Evolutionary conservation across 1,140 invertebrate genomes (phyloP).

Genomic region (Tachypleus tridentatus): DNA sequence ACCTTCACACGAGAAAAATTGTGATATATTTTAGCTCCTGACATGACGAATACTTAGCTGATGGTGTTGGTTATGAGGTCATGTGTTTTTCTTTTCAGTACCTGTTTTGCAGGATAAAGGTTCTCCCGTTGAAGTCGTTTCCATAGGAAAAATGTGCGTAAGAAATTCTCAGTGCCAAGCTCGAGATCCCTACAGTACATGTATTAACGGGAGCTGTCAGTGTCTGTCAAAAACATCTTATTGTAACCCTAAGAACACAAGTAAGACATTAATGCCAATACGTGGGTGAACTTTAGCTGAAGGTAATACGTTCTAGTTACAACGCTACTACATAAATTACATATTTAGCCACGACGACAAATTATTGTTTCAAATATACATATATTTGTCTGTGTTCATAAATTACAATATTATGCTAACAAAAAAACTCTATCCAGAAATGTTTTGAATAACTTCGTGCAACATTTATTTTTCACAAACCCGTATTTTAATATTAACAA

Average conservation of each 20-base stretch:
- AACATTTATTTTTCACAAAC: too few species aligned
- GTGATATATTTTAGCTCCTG: too few species aligned
- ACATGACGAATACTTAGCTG: too few species aligned
- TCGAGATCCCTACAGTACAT: constrained; percentile 61
- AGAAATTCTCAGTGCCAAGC: constrained; percentile 61
- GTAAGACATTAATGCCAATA: constrained; percentile 13
- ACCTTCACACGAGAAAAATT: too few species aligned
- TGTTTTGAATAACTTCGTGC: too few species aligned
- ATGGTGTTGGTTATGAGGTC: too few species aligned
- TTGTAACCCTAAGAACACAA: constrained; percentile 53
- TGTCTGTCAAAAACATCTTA: constrained; percentile 45
- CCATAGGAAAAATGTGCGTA: constrained; percentile 59
- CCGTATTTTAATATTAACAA: too few species aligned
- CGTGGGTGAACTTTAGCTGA: neutral
- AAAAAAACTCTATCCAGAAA: too few species aligned
- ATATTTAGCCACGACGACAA: neutral
- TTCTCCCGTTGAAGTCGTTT: constrained; percentile 34
- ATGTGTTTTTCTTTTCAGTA: too few species aligned
- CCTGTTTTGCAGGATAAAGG: too few species aligned
- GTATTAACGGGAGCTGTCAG: constrained; percentile 63
- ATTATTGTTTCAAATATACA: neutral
- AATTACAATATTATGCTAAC: neutral
- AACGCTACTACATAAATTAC: neutral
- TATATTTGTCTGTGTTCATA: neutral
- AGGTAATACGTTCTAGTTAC: neutral